A percentile compares a stretch with the other conserved stretches of the same genome.
Conservation (phyloP, 2,797 vertebrate species). For the Myotis daubentonii region DNA sequence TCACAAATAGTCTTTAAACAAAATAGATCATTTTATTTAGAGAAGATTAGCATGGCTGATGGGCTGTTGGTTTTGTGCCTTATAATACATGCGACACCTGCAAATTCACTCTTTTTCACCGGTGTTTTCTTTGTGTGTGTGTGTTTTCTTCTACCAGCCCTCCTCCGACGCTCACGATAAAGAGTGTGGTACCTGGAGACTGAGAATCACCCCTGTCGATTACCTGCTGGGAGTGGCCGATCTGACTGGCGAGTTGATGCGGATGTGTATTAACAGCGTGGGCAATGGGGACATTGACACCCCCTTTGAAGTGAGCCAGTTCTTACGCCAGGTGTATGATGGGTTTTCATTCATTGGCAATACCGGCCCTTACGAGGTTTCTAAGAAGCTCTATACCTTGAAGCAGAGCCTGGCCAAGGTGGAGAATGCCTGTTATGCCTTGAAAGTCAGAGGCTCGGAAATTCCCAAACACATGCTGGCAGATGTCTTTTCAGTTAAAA, state of each 20-base stretch:
- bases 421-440: conserved; percentile 96
- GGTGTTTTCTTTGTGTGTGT: conserved; percentile 33
- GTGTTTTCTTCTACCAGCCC: conserved; percentile 63
- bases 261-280: conserved; percentile 97
- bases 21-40: not conserved
- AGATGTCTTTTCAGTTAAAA: conserved; percentile 94
- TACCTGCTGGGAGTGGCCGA: conserved; percentile 98
- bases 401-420: conserved; percentile 98
- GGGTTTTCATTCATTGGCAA: conserved; percentile 98
- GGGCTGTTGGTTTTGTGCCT: not conserved
- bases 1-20: not conserved
- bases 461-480: conserved; percentile 99
- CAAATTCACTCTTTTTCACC: not conserved
- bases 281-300: conserved; percentile 98
- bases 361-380: conserved; percentile 98
- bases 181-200: conserved; percentile 84
- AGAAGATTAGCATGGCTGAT: not conserved
- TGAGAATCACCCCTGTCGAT: conserved; percentile 95
- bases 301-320: conserved; percentile 97
- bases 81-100: not conserved
- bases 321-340: conserved; percentile 96
- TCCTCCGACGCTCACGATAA: conserved; percentile 73
- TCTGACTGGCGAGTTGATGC: conserved; percentile 97
- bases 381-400: conserved; percentile 96
- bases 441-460: conserved; percentile 96